These are phyloP conservation scores for Hypanus sabinus DNA, from an alignment of 2,113 vertebrate species.

Conservation along the genomic window DNA sequence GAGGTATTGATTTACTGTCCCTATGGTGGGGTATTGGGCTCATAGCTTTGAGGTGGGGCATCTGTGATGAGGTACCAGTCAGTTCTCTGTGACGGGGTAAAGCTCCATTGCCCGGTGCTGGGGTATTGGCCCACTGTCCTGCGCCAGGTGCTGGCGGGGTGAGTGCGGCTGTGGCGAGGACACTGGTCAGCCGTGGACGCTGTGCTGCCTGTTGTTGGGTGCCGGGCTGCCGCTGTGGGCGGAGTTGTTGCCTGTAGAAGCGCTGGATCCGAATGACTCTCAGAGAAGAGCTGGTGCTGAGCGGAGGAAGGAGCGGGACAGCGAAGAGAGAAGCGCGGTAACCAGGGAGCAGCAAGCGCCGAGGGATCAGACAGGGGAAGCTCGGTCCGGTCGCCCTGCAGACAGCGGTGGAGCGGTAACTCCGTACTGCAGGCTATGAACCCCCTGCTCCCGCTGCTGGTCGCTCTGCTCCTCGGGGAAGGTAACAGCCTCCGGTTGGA, in stretches of 20 bases:
- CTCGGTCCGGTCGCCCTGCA: neutral
- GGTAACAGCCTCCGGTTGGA: neutral
- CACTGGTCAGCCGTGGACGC: neutral
- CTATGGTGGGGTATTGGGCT: neutral
- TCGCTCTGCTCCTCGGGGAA: conserved; percentile 9
- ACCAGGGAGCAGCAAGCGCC: neutral
- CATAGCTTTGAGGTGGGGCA: neutral
- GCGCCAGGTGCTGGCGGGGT: neutral
- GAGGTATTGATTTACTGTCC: neutral
- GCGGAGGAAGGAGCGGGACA: neutral
- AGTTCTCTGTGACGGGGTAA: neutral
- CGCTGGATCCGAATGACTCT: conserved; percentile 16
- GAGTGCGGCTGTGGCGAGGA: neutral
- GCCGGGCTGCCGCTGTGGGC: neutral
- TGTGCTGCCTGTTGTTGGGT: neutral
- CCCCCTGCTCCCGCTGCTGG: neutral
- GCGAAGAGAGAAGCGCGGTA: neutral
- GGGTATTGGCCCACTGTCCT: neutral
- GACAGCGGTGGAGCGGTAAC: neutral
- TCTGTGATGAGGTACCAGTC: neutral
- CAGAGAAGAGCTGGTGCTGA: conserved; percentile 8
- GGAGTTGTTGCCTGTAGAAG: neutral
- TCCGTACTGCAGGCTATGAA: neutral
- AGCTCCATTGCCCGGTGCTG: neutral
- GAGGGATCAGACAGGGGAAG: neutral